Base-by-base conservation (phyloP, 2,888 invertebrate genomes). In the Rhopalosiphum nymphaeae region DNA sequence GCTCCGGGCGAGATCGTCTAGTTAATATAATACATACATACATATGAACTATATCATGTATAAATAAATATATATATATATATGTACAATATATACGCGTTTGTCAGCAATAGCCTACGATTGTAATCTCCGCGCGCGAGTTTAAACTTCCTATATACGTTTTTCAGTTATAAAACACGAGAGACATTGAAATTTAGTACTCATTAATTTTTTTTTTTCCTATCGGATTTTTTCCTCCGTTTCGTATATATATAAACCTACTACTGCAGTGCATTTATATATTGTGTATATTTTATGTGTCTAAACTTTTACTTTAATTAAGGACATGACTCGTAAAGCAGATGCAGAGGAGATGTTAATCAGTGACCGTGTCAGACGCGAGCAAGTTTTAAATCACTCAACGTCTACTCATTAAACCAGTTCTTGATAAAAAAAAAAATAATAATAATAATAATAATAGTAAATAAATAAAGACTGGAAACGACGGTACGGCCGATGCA, bases 291-390 rank as follows among this genome's bases (percentile, higher is more conserved):
- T 87, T 53, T 89, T 93, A 87, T 89, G 88, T 78, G 92, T 93
- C 86, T 94, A 91, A 94, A 94, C 94, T 94, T 94, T 94, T 86
- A 94, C 94, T 94, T 94, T 94, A 94, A 94, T 94, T 94, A 94
- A 94, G 94, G 94, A 91, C 94, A 94, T 21, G 94, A 91, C 61
- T 91, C 90, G 94, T 94, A 67, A 86, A 94, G 86, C 94, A 91
- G 94, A 94, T 44, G 94, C 91, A 25, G 91, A 78, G 67, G 67
- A 94, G 94, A 94, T 94, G 94, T 94, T 94, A 94, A 94, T 94
- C 94, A 91, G 94, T 67, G 94, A 86, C 94, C 85, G 91, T n/a
- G 94, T 94, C 94, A 94, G 94, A 67, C 94, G 90, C 91, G 57
- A 86, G 91, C 91, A 42, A 93, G 94, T 94, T 94, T 94, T 94